phyloP scores from a whole-genome alignment of 2,113 vertebrate species.

The Platichthys stellatus region DNA sequence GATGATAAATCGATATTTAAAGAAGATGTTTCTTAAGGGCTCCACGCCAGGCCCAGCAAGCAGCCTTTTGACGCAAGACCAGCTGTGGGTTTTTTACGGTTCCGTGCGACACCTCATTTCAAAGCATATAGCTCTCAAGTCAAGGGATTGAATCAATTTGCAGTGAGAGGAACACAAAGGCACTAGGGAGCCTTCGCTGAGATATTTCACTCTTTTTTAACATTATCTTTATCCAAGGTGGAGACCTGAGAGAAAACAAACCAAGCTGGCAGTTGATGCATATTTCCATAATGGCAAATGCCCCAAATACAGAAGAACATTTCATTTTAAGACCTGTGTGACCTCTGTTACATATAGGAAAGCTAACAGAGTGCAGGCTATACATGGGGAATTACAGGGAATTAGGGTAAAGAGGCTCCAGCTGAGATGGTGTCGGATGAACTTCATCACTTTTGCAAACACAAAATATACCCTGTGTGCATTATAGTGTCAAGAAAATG shows the following conservation, averaged over 20 bases:
- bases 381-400: slow-evolving; percentile 23
- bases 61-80: background rate
- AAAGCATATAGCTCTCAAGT: background rate
- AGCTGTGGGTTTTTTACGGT: slow-evolving; percentile 16
- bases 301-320: background rate
- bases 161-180: too few species aligned
- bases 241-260: slow-evolving; percentile 36
- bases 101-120: background rate
- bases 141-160: background rate
- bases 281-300: slow-evolving; percentile 21
- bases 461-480: background rate
- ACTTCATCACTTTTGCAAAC: slow-evolving; percentile 8
- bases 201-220: slow-evolving; percentile 6
- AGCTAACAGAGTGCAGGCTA: slow-evolving; percentile 13
- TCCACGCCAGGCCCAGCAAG: background rate
- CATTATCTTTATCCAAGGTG: slow-evolving; percentile 17
- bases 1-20: slow-evolving; percentile 51
- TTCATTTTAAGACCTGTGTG: slow-evolving; percentile 25
- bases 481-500: slow-evolving; percentile 1
- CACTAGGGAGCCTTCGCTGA: background rate
- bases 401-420: slow-evolving; percentile 18
- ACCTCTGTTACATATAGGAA: slow-evolving; percentile 9
- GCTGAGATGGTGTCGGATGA: slow-evolving; percentile 15
- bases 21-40: slow-evolving; percentile 23
- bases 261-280: background rate